phyloP scores from a whole-genome alignment of 1,140 invertebrate genomes.

The Halesus radiatus region DNA sequence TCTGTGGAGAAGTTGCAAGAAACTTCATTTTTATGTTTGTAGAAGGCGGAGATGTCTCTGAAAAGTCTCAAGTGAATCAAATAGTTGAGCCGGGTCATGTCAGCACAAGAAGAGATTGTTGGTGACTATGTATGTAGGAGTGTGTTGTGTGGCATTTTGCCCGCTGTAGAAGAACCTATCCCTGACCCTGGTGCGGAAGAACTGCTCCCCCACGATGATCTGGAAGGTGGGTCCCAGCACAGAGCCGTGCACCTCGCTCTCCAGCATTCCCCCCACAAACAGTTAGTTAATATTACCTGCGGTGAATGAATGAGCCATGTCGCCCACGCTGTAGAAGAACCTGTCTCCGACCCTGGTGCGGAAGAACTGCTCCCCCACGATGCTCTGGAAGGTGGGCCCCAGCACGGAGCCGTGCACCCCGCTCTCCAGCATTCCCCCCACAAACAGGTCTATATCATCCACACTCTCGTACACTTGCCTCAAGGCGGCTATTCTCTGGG shows the following conservation, averaged over 20 bases:
- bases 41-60: too few species aligned
- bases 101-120: too few species aligned
- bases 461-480: conserved; percentile 76
- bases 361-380: conserved; percentile 91
- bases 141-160: conserved; percentile 72
- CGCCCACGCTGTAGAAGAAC: conserved; percentile 85
- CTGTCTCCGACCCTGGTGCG: conserved; percentile 86
- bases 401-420: conserved; percentile 83
- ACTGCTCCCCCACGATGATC: conserved; percentile 91
- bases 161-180: conserved; percentile 89
- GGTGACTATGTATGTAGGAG: too few species aligned
- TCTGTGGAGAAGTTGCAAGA: conserved; percentile 57
- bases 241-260: conserved; percentile 81
- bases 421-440: conserved; percentile 86
- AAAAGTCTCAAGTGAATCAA: too few species aligned
- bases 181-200: conserved; percentile 85
- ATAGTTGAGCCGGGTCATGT: too few species aligned
- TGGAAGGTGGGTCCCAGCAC: conserved; percentile 92
- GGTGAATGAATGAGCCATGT: conserved; percentile 77
- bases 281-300: conserved; percentile 72
- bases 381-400: conserved; percentile 94
- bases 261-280: conserved; percentile 87
- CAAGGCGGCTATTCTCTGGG: conserved; percentile 77
- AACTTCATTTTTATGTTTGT: too few species aligned
- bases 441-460: conserved; percentile 91